Evolutionary conservation across 1,140 invertebrate species (phyloP), one percentile per base, ranked within the genome.

Genomic region (Aphelinus atriplicis): DNA sequence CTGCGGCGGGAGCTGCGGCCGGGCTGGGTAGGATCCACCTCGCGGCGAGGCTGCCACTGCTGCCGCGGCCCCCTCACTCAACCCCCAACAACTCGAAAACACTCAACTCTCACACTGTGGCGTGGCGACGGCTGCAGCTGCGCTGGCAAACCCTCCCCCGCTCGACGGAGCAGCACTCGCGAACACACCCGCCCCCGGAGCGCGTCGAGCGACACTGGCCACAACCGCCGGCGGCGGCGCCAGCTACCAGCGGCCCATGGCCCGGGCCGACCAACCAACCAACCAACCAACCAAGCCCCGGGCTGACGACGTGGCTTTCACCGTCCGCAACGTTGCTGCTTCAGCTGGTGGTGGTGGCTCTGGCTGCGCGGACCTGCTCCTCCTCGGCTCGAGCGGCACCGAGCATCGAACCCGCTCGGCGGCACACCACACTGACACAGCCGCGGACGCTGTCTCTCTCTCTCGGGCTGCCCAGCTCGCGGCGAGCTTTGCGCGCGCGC

Each of bases 351-450:
- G 9, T 9, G 5, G 48, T 57, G n/a, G 81, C 80, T 81, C 82
- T 82, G 81, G 79, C 82, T 82, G 79, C 76, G 78, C 77, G 79
- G 77, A 80, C 84, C 81, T 81, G 83, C 79, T 83, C 82, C n/a
- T n/a, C n/a, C n/a, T n/a, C n/a, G n/a, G 80, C 63, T 60, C 47
- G 68, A 67, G n/a, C 71, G n/a, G 85, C 85, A 81, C 79, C 83
- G 86, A 86, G 86, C 86, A 81, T 83, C 83, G 82, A 87, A 85
- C 84, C 87, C 85, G n/a, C n/a, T n/a, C n/a, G n/a, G 85, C 86
- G 83, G 83, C n/a, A 83, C 84, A 85, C 84, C 57, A 60, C 57
- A 26, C 26, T n/a, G 57, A 6, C 57, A n/a, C 57, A 3, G 57
- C 7, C 57, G 57, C 57, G 7, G 51, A 53, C 51, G 9, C 51